phyloP scores from a whole-genome alignment of 2,797 vertebrate genomes.

The Chloroceryle amazona region DNA sequence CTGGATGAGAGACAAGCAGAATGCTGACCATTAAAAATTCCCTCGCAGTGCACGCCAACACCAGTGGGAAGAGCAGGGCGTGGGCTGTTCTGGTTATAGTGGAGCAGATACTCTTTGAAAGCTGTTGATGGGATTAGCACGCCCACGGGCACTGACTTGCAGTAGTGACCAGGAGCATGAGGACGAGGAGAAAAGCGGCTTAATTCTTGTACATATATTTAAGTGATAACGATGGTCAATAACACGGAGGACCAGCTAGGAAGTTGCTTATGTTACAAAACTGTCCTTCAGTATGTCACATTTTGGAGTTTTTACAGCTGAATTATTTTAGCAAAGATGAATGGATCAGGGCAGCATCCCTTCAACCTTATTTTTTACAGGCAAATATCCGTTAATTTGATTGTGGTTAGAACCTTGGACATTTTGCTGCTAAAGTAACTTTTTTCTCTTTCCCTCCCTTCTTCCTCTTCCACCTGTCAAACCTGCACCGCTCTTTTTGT shows the following conservation, averaged over 20 bases:
- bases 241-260: slow-evolving; percentile 72
- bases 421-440: slow-evolving; percentile 85
- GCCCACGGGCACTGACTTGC: slow-evolving; percentile 28
- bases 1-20: slow-evolving; percentile 98
- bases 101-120: neutral
- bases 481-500: slow-evolving; percentile 78
- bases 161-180: slow-evolving; percentile 18
- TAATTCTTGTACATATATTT: slow-evolving; percentile 85
- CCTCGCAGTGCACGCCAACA: slow-evolving; percentile 38
- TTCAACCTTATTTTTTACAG: slow-evolving; percentile 69
- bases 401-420: slow-evolving; percentile 84
- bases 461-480: slow-evolving; percentile 13
- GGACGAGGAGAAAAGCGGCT: slow-evolving; percentile 64
- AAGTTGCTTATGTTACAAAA: slow-evolving; percentile 70
- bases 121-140: neutral
- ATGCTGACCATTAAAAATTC: slow-evolving; percentile 71
- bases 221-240: slow-evolving; percentile 76
- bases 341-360: slow-evolving; percentile 80
- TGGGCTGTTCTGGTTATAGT: neutral
- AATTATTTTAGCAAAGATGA: slow-evolving; percentile 76
- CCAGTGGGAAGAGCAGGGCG: neutral
- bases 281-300: slow-evolving; percentile 68
- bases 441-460: slow-evolving; percentile 19
- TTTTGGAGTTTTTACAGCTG: slow-evolving; percentile 80
- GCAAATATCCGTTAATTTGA: slow-evolving; percentile 81